These are phyloP conservation scores for Austrolebias charrua DNA, from an alignment of 2,797 vertebrate genomes.

Conservation along the genomic window DNA sequence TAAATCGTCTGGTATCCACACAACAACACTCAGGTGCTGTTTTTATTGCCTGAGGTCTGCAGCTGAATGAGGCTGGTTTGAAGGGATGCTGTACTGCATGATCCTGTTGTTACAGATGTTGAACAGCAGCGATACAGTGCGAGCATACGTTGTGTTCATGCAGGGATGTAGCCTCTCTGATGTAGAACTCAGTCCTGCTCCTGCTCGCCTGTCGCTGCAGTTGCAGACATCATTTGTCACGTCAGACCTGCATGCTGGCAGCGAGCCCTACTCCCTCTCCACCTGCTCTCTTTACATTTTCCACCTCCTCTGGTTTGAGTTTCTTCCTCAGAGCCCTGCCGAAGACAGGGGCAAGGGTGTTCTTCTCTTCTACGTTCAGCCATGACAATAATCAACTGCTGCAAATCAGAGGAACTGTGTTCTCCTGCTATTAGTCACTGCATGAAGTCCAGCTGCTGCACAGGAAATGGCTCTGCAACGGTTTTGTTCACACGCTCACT, in stretches of 20 bases:
- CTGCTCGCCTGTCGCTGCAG: slow-evolving; percentile 30
- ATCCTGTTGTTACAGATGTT: slow-evolving; percentile 43
- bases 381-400: slow-evolving; percentile 30
- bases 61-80: background rate
- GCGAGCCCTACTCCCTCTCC: slow-evolving; percentile 44
- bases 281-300: slow-evolving; percentile 2
- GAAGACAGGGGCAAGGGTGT: no score
- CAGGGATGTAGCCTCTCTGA: slow-evolving; percentile 31
- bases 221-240: slow-evolving; percentile 65
- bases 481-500: slow-evolving; percentile 40
- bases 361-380: slow-evolving; percentile 13
- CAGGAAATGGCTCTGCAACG: slow-evolving; percentile 60
- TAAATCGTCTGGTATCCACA: slow-evolving; percentile 8
- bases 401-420: slow-evolving; percentile 20
- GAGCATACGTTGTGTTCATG: slow-evolving; percentile 17
- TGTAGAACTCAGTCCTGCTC: no score
- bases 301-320: slow-evolving; percentile 11
- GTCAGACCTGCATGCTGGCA: slow-evolving; percentile 66
- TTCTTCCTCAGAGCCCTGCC: background rate
- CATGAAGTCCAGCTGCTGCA: slow-evolving; percentile 65
- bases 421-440: slow-evolving; percentile 51
- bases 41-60: slow-evolving; percentile 25
- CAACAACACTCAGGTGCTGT: slow-evolving; percentile 20
- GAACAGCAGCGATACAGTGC: slow-evolving; percentile 28
- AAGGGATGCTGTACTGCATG: slow-evolving; percentile 31